phyloP scores from a whole-genome alignment of 2,113 vertebrate genomes.

The Manacus vitellinus region DNA sequence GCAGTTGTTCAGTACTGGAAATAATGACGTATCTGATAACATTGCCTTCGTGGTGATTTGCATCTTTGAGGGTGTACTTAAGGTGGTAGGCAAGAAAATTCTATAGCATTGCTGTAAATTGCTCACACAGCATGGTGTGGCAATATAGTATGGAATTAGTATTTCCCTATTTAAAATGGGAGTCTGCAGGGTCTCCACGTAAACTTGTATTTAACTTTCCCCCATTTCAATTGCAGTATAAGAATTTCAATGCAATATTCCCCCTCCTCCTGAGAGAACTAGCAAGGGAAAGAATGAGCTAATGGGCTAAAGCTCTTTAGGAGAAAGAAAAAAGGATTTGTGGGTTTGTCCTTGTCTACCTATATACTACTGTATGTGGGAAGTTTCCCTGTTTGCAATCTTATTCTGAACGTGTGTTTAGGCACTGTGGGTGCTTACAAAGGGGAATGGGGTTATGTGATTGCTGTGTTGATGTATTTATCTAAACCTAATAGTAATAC shows the following conservation, averaged over 20 bases:
- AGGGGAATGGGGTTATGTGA: background rate
- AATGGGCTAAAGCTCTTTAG: background rate
- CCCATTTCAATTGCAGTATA: background rate
- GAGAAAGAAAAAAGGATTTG: background rate
- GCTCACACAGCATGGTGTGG: rapidly evolving
- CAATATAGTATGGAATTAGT: background rate
- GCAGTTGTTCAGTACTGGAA: background rate
- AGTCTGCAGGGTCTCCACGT: background rate
- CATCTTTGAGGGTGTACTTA: background rate
- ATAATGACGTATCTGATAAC: background rate
- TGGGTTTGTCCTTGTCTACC: background rate
- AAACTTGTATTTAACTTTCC: background rate
- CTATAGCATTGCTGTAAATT: background rate
- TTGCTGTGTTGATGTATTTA: background rate
- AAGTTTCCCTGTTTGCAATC: background rate
- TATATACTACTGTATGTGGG: background rate
- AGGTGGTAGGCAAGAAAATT: background rate
- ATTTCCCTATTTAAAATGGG: background rate
- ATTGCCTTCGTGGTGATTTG: background rate
- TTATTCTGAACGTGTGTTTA: background rate
- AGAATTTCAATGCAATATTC: background rate
- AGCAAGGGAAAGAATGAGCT: background rate
- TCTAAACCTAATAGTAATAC: background rate
- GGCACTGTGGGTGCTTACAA: background rate
- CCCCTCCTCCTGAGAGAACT: background rate